Evolutionary conservation across 1,140 invertebrate genomes (phyloP), one percentile per base, ranked within the genome.

Genomic region (Cherax destructor): DNA sequence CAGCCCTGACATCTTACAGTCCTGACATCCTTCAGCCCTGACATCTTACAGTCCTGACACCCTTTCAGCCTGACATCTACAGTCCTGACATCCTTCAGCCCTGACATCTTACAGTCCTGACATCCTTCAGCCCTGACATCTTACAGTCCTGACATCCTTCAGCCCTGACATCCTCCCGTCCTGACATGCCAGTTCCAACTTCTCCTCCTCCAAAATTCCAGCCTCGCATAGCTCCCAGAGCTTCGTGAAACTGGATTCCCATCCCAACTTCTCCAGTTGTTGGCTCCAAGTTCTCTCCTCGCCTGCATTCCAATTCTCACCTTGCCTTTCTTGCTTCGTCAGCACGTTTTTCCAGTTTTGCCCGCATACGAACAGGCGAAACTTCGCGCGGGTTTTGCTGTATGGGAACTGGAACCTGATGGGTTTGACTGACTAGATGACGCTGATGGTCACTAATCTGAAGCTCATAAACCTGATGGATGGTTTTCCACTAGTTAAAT

Each of bases 181-280:
- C 52, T 10, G 76, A 76, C 65, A 87, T 86, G 72, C 69, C 85
- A 56, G 30, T 52, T 59, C 85, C 69, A 78, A 87, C 21, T 87
- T 74, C 76, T 47, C 74, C 74, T 78, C n/a, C 79, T 79, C 76
- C 47, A 78, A 89, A 89, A 89, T 89, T 89, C 87, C 87, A 83
- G 47, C 78, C 87, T 88, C 87, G 56, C 87, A 50, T 83, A 83
- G 87, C 79, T 83, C 59, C 72, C 72, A 83, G 78, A 69, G 72
- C 87, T 83, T 83, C 65, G 61, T 76, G 79, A 89, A 83, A 83
- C 87, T 89, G 87, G 87, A 89, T 83, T 89, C 87, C 87, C 87
- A 89, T 89, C 59, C 87, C 87, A 89, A 89, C 87, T 89, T 89
- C 87, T 83, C 80, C 61, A 56, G 69, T 89, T 89, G 79, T 79